Conservation (phyloP, 2,113 vertebrate genomes). For the Nibea albiflora region DNA sequence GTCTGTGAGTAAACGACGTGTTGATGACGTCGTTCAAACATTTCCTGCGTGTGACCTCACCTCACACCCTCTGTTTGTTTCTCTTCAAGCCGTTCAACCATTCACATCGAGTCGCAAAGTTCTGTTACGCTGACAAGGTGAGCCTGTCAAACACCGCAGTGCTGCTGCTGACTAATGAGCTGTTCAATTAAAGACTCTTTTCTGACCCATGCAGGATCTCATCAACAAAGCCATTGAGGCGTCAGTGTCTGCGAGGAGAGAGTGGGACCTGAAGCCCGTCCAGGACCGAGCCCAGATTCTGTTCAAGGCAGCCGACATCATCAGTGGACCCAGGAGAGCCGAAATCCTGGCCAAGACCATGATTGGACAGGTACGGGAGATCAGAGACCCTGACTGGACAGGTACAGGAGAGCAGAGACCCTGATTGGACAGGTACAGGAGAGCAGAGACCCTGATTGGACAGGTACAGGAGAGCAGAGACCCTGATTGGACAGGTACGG, state of each 20-base stretch:
- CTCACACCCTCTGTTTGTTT: constrained; percentile 31
- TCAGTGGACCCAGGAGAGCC: constrained; percentile 88
- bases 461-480: constrained; percentile 49
- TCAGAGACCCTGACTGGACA: too few relatives aligned
- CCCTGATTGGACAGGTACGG: too few relatives aligned
- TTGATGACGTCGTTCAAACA: neutral
- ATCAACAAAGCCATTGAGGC: constrained; percentile 92
- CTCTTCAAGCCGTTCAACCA: constrained; percentile 92
- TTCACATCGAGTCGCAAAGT: constrained; percentile 93
- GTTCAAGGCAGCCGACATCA: constrained; percentile 91
- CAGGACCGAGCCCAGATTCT: constrained; percentile 93
- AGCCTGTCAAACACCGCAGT: too few relatives aligned
- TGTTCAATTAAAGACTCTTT: neutral
- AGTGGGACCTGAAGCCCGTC: constrained; percentile 94
- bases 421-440: too few relatives aligned
- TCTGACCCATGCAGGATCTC: constrained; percentile 82
- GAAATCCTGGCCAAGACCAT: constrained; percentile 97
- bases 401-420: too few relatives aligned
- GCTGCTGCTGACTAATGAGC: too few relatives aligned
- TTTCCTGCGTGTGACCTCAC: too few relatives aligned
- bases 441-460: too few relatives aligned
- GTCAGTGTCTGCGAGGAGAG: constrained; percentile 86
- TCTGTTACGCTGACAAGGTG: constrained; percentile 96
- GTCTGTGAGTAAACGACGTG: constrained; percentile 86
- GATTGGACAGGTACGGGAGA: constrained; percentile 90